Base-by-base conservation (phyloP, 2,113 vertebrate species). In the Puntigrus tetrazona region DNA sequence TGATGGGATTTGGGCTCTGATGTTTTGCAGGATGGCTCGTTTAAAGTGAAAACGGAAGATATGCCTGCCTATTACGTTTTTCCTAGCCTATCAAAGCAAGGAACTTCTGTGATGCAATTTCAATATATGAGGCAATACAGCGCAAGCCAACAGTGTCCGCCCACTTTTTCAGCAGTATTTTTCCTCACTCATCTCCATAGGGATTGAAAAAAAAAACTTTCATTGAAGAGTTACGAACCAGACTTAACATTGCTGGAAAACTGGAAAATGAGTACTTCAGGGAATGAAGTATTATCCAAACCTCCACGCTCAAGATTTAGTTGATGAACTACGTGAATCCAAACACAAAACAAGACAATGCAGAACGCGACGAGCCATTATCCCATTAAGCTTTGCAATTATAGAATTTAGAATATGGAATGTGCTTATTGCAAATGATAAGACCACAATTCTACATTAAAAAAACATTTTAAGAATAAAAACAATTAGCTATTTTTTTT, bases 11-110 rank as follows among this genome's bases (percentile, higher is more conserved):
- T n/a, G 27, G 41, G 57, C 55, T 65, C 38, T 45, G 5, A 47
- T 47, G 55, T 59, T 25, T 65, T 52, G 18, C 29, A 52, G 59
- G 45, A 74, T 77, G 72, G 20, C 73, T 43, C 31, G 25, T 47
- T 77, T 84, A 50, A 67, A 29, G 41, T 43, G 16, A 27, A 75
- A 63, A 63, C 4, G 20, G 52, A 61, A 38, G 27, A 65, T 50
- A 47, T 84, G 74, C 18, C 77, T 84, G 75, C 29, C 13, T 82
- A 34, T 20, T 70, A 72, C 50, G 18, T 82, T 59, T 55, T 72
- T 5, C 11, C 16, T 22, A 5, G 45, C 27, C 65, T 50, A 25
- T 82, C 65, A 82, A 55, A 72, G 47, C 45, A 72, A 72, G 47
- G 20, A 81, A 52, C n/a, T 45, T 25, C 69, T 45, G 70, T 70